Evolutionary conservation across 2,888 invertebrate species (phyloP).

Genomic region (Venusia cambrica): DNA sequence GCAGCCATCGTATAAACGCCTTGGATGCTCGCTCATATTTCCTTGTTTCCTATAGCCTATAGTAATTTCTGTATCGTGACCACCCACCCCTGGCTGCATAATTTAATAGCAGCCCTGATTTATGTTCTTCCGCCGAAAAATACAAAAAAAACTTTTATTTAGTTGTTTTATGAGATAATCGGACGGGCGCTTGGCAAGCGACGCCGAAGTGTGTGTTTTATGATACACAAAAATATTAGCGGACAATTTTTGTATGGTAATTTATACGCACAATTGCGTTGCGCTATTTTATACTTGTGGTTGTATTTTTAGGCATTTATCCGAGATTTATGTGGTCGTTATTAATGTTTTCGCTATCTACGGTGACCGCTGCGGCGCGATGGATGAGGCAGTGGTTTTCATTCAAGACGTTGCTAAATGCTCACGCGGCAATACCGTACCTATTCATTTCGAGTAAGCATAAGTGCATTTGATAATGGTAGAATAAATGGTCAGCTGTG

Average conservation of each 20-base stretch:
- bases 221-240: conserved; percentile 22
- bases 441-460: background rate
- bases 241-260: conserved; percentile 25
- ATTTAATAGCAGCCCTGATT: conserved; percentile 54
- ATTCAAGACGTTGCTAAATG: conserved; percentile 2
- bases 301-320: conserved; percentile 23
- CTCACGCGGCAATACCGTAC: background rate
- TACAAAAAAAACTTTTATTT: conserved; percentile 25
- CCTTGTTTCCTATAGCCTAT: conserved; percentile 29
- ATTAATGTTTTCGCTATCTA: conserved; percentile 21
- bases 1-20: conserved; percentile 13
- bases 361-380: conserved; percentile 10
- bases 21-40: conserved; percentile 24
- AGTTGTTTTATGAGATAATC: conserved; percentile 29
- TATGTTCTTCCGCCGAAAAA: conserved; percentile 31
- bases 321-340: conserved; percentile 21
- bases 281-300: conserved; percentile 18
- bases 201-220: conserved; percentile 20
- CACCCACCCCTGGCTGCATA: conserved; percentile 38
- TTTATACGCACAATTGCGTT: conserved; percentile 26
- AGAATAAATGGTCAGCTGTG: no score
- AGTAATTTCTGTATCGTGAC: conserved; percentile 43
- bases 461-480: no score
- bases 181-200: conserved; percentile 24
- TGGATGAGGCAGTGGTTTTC: conserved; percentile 3